A percentile compares a stretch with the other conserved stretches of the same genome.
These are phyloP conservation scores for Calliphora vomitoria DNA, from an alignment of 2,888 invertebrate genomes.

Conservation along the genomic window DNA sequence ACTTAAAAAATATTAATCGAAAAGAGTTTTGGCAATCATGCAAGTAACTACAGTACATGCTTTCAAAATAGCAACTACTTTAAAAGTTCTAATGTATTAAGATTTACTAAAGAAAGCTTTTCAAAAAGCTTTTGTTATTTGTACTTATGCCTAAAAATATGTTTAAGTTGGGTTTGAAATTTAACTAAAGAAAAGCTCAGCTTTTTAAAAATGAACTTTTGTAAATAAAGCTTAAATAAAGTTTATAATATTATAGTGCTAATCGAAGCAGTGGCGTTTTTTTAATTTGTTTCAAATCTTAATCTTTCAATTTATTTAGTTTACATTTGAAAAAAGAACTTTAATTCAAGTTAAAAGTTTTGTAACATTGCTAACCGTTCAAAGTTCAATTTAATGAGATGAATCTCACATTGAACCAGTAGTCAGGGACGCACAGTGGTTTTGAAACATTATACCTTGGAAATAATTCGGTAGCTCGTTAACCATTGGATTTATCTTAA, in stretches of 20 bases:
- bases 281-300: not conserved
- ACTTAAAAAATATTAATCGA: constrained; percentile 71
- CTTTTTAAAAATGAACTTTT: not conserved
- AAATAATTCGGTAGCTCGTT: too few relatives aligned
- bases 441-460: too few relatives aligned
- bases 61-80: constrained; percentile 33
- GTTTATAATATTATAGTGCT: not conserved
- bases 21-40: constrained; percentile 46
- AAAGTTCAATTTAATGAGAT: too few relatives aligned
- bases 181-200: not conserved
- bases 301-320: not conserved
- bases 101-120: constrained; percentile 32
- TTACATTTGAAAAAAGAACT: too few relatives aligned
- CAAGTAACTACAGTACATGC: constrained; percentile 53
- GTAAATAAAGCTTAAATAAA: constrained; percentile 1
- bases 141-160: constrained; percentile 55
- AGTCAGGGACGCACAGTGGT: too few relatives aligned
- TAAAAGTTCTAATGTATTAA: not conserved
- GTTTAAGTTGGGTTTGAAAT: not conserved
- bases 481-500: too few relatives aligned
- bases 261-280: not conserved
- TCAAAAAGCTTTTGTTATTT: constrained; percentile 20
- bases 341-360: too few relatives aligned
- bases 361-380: too few relatives aligned
- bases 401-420: too few relatives aligned